Evolutionary conservation across 2,888 invertebrate species (phyloP).

Genomic region (Eudasyphora cyanicolor): DNA sequence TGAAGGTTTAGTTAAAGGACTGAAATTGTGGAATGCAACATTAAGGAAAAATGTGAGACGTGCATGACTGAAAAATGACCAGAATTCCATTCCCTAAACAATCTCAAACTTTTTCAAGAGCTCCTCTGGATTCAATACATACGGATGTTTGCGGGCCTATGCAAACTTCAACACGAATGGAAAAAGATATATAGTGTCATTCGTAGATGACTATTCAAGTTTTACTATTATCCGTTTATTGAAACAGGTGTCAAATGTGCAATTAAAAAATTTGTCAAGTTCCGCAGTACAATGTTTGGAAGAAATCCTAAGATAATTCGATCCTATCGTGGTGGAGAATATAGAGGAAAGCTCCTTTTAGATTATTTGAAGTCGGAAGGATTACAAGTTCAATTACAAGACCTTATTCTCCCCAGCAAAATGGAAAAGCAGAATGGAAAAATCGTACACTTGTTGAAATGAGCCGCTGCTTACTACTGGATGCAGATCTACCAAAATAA

Average conservation of each 20-base stretch:
- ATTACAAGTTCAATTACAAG: constrained; percentile 51
- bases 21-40: constrained; percentile 27
- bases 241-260: constrained; percentile 51
- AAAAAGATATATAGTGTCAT: constrained; percentile 70
- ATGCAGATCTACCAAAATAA: constrained; percentile 52
- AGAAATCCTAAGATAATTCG: constrained; percentile 50
- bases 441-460: constrained; percentile 62
- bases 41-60: constrained; percentile 40
- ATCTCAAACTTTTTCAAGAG: constrained; percentile 42
- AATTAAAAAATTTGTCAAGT: constrained; percentile 51
- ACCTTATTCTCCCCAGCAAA: constrained; percentile 60
- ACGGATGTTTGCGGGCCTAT: constrained; percentile 73
- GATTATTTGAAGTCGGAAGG: constrained; percentile 48
- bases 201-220: constrained; percentile 73
- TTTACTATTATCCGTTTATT: constrained; percentile 68
- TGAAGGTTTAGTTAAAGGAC: background rate
- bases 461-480: constrained; percentile 60
- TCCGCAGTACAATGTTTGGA: constrained; percentile 52
- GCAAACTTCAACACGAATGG: constrained; percentile 67
- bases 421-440: constrained; percentile 62
- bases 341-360: constrained; percentile 29
- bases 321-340: constrained; percentile 60
- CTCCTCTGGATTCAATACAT: constrained; percentile 69
- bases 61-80: constrained; percentile 67
- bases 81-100: constrained; percentile 67